Conservation (phyloP, 37 sponge, comb jelly and placozoan genomes). For the Halisarca cf. caerulea region DNA sequence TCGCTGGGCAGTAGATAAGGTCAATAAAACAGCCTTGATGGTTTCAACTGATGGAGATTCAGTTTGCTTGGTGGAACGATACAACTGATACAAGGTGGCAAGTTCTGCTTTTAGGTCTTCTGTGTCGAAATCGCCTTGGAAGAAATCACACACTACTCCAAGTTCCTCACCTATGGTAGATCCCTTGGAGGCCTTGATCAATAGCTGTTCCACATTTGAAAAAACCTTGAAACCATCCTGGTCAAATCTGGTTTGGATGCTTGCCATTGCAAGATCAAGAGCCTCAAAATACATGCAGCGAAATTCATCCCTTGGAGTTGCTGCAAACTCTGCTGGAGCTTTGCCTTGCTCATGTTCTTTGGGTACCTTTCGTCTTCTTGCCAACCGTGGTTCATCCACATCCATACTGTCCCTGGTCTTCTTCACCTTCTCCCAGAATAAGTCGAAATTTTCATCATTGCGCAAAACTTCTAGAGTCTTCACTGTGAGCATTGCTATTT, state of each 20-base stretch:
- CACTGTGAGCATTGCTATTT: slow-evolving; percentile 65
- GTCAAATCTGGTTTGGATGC: slow-evolving; percentile 63
- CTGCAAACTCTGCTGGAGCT: slow-evolving; percentile 41
- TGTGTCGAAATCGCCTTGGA: slow-evolving; percentile 45
- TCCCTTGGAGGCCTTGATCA: slow-evolving; percentile 52
- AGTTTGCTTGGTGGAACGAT: slow-evolving; percentile 14
- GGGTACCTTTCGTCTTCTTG: slow-evolving; percentile 60
- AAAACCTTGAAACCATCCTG: slow-evolving; percentile 60
- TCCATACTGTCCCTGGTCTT: slow-evolving; percentile 42
- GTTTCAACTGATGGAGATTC: slow-evolving; percentile 45
- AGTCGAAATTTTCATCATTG: slow-evolving; percentile 53
- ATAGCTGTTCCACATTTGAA: slow-evolving; percentile 63
- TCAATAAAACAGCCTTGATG: slow-evolving; percentile 45
- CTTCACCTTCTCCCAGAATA: slow-evolving; percentile 71
- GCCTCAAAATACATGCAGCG: slow-evolving; percentile 53
- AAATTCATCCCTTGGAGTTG: slow-evolving; percentile 42
- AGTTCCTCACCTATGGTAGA: slow-evolving; percentile 43
- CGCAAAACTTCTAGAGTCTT: slow-evolving; percentile 60
- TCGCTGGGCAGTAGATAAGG: slow-evolving; percentile 24
- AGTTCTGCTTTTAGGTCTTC: slow-evolving; percentile 59
- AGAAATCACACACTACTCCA: slow-evolving; percentile 40
- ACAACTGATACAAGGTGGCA: slow-evolving; percentile 29
- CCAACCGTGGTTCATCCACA: slow-evolving; percentile 57
- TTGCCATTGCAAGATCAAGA: too few relatives aligned
- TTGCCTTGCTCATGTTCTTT: slow-evolving; percentile 59